phyloP scores from a whole-genome alignment of 2,797 vertebrate genomes.

The Enteromius trimaculatus region DNA sequence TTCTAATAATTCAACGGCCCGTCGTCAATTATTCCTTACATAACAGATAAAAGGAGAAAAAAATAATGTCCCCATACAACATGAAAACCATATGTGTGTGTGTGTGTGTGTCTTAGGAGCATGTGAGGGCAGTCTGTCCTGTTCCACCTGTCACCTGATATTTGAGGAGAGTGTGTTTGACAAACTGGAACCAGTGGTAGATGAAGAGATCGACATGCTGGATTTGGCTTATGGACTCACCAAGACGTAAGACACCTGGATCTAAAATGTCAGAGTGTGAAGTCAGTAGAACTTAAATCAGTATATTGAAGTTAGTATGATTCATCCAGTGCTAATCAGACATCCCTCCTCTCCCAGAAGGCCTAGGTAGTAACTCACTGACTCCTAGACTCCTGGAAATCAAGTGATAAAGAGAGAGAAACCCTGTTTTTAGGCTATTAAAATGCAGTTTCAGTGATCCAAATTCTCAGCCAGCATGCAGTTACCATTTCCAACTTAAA shows the following conservation, averaged over 20 bases:
- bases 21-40: no score
- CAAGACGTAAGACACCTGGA: constrained; percentile 69
- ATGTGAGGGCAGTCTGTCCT: constrained; percentile 78
- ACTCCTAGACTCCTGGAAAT: neutral
- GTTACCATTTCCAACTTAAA: neutral
- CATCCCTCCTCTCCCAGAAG: neutral
- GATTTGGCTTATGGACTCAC: constrained; percentile 79
- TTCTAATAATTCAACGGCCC: no score
- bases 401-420: neutral
- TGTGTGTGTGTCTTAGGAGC: constrained; percentile 67
- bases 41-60: neutral
- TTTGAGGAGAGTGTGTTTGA: constrained; percentile 74
- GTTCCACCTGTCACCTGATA: constrained; percentile 81
- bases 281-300: neutral
- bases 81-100: neutral
- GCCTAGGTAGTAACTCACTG: neutral
- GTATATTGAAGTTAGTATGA: neutral
- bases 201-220: constrained; percentile 82
- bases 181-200: constrained; percentile 68
- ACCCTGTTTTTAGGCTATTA: neutral
- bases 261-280: neutral
- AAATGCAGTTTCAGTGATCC: neutral
- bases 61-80: neutral
- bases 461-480: neutral
- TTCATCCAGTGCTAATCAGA: neutral